Conservation (phyloP, 2,113 vertebrate species). For the Saccopteryx bilineata region DNA sequence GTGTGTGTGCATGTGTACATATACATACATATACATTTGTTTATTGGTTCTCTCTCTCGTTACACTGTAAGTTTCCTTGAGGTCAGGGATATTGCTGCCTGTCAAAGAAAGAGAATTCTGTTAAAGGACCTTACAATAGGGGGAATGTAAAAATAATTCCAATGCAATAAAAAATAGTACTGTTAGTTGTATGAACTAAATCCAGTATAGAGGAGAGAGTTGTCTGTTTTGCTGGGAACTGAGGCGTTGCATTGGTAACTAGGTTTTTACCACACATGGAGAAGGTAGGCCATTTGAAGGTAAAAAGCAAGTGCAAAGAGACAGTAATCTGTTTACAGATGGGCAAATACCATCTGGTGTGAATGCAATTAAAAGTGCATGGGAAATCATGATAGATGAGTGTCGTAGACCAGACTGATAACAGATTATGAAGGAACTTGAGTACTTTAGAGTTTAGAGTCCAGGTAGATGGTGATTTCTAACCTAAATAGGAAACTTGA, state of each 20-base stretch:
- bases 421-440: background rate
- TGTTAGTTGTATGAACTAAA: background rate
- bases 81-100: background rate
- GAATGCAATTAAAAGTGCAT: background rate
- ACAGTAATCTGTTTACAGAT: background rate
- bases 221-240: background rate
- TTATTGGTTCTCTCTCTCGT: background rate
- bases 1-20: background rate
- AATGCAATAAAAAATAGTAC: background rate
- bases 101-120: background rate
- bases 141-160: background rate
- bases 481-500: background rate
- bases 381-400: background rate
- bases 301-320: background rate
- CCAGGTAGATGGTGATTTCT: conserved; percentile 30
- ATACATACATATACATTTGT: background rate
- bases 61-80: background rate
- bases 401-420: background rate
- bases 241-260: background rate
- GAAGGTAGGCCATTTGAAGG: background rate
- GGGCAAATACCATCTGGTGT: background rate
- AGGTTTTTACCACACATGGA: background rate
- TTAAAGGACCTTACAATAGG: conserved; percentile 17
- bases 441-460: background rate
- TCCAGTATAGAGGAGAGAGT: background rate